phyloP scores from a whole-genome alignment of 23 tunicate genomes.

The Oikopleura vanhoeffeni region DNA sequence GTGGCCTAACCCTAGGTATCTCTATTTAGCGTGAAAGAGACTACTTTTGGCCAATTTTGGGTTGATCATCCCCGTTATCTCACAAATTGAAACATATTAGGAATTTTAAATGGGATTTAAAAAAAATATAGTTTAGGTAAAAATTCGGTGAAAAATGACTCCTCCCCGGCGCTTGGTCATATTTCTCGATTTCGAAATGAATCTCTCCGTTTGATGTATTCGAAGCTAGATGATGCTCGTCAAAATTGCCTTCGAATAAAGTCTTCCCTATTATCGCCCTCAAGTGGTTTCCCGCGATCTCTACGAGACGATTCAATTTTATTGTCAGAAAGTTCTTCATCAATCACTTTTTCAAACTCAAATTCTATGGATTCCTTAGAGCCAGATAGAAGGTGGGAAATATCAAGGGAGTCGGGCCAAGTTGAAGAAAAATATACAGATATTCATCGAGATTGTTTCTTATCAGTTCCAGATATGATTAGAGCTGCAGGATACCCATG shows the following conservation, averaged over 20 bases:
- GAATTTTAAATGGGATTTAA: too few species aligned
- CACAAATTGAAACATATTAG: too few species aligned
- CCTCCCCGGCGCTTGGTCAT: not conserved
- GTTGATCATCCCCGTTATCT: too few species aligned
- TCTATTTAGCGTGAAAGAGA: too few species aligned
- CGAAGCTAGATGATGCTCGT: not conserved
- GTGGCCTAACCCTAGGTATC: too few species aligned
- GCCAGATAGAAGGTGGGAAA: not conserved
- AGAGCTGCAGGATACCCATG: constrained; percentile 41
- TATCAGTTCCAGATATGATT: constrained; percentile 43
- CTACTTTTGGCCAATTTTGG: too few species aligned
- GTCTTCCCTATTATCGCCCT: not conserved
- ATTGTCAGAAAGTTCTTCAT: too few species aligned
- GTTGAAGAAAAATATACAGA: not conserved
- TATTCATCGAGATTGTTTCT: constrained; percentile 6
- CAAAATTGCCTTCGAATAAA: not conserved
- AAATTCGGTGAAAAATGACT: too few species aligned
- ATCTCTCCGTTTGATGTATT: not conserved
- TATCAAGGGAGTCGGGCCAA: not conserved
- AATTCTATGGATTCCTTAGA: too few species aligned
- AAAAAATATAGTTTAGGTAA: too few species aligned
- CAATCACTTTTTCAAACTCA: too few species aligned
- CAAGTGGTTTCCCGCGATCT: not conserved
- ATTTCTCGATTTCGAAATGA: not conserved
- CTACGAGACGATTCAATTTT: too few species aligned